Evolutionary conservation across 2,888 invertebrate genomes (phyloP), one percentile per base, ranked within the genome.

Genomic region (Ormyrus rosae): DNA sequence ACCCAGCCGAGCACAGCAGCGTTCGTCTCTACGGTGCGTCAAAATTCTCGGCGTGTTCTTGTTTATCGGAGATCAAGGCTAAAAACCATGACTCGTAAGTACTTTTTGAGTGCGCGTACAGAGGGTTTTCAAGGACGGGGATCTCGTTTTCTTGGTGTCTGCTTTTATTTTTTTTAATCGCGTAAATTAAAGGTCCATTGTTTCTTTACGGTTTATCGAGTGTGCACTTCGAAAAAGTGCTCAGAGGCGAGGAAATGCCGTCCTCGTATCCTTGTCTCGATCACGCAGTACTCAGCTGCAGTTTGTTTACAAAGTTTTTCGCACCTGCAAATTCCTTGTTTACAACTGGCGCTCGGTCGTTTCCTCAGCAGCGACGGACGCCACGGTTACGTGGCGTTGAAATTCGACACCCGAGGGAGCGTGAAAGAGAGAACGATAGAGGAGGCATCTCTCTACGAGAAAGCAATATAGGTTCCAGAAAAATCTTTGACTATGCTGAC

Each of bases 41-140:
- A 80, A 84, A 85, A 86, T 86, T 87, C 83, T 78, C 56, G 84
- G 34, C 34, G 1, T 84, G 86, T 88, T 86, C 88, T 89, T 89
- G 88, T 82, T 88, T 87, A 85, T 89, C 88, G 88, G 88, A 90
- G 88, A 86, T 86, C 89, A 89, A 89, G 89, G 86, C 85, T 85
- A 82, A 83, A 77, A 87, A 87, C 84, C 86, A 90, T 90, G 90
- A 90, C 90, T 85, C 90, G 90, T 90, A 86, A 89, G 90, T 86
- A 80, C 1, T 19, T 81, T 60, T 34, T 9, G 3, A 34, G 46
- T 45, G 6, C 45, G 61, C 61, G 6, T 61, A 5, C 11, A 11
- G 53, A 10, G 46, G n/a, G 48, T 11, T 34, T 34, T 34, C 34
- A 34, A 34, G 34, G 34, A 34, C 34, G 34, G 2, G 34, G 34